phyloP scores from a whole-genome alignment of 92 coral and sea anemone genomes.

The Diadumene lineata region DNA sequence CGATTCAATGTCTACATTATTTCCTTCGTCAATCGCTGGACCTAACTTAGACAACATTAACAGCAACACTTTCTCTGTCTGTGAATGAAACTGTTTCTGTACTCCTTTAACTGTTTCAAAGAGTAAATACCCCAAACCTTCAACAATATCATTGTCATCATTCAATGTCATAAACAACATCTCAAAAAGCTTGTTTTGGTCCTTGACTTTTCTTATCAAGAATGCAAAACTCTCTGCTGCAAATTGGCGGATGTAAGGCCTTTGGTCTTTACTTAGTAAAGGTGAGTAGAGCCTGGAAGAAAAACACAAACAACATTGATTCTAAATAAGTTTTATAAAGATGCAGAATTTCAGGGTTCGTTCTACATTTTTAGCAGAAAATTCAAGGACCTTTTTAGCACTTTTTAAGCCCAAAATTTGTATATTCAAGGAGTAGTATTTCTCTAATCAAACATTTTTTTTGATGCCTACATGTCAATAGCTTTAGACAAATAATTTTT shows the following conservation, averaged over 20 bases:
- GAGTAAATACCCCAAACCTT: conserved; percentile 81
- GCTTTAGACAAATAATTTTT: too few species aligned
- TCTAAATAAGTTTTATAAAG: too few species aligned
- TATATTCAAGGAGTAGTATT: too few species aligned
- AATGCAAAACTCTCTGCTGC: conserved; percentile 99
- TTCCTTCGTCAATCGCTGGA: conserved; percentile 29
- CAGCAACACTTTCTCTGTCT: conserved; percentile 66
- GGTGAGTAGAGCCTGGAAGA: conserved; percentile 76
- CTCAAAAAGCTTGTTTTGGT: conserved; percentile 58
- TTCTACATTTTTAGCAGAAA: too few species aligned
- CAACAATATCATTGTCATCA: conserved; percentile 51
- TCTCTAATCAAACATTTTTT: too few species aligned
- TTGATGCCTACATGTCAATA: too few species aligned
- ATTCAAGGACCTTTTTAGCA: too few species aligned
- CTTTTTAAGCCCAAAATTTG: too few species aligned
- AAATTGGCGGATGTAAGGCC: conserved; percentile 78
- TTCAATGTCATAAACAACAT: conserved; percentile 52
- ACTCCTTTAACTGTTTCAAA: conserved; percentile 92
- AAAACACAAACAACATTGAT: too few species aligned
- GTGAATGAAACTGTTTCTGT: conserved; percentile 83
- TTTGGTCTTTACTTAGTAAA: conserved; percentile 68
- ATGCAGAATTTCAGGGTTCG: too few species aligned
- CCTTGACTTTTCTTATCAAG: conserved; percentile 76
- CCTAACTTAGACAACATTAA: conserved; percentile 72
- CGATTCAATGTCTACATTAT: neutral